A percentile compares a stretch with the other conserved stretches of the same genome.
Conservation (phyloP, 1,140 invertebrate species). For the Drosophila parabipectinata region DNA sequence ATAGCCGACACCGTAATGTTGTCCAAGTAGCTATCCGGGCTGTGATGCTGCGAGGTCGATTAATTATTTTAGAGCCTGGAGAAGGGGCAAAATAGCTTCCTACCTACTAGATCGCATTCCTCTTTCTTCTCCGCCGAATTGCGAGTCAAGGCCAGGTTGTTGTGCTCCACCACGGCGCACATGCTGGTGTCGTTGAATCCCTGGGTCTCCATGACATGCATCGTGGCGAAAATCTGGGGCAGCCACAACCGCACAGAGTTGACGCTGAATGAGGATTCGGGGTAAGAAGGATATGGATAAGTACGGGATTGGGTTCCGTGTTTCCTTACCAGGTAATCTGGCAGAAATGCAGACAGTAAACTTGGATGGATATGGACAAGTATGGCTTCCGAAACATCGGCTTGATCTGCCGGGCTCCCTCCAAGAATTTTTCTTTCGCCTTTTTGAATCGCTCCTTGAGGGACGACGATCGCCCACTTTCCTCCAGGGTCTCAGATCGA, state of each 20-base stretch:
- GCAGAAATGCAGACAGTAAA: constrained; percentile 69
- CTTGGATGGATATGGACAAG: constrained; percentile 42
- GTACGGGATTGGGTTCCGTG: too few species aligned
- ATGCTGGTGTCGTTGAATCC: constrained; percentile 85
- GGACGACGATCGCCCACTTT: not conserved
- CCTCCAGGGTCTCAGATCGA: not conserved
- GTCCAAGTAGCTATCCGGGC: constrained; percentile 40
- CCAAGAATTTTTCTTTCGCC: constrained; percentile 26
- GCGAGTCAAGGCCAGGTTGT: constrained; percentile 4
- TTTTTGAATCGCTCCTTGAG: constrained; percentile 10
- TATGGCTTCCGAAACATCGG: constrained; percentile 65
- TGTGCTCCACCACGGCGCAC: constrained; percentile 55
- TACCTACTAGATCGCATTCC: constrained; percentile 71
- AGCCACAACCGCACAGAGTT: constrained; percentile 84
- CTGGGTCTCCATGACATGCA: constrained; percentile 82
- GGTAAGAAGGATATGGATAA: too few species aligned
- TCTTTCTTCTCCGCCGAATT: not conserved
- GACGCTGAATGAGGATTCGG: constrained; percentile 21
- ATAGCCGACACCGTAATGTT: constrained; percentile 62
- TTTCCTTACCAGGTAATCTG: constrained; percentile 60
- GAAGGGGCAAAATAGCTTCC: constrained; percentile 29
- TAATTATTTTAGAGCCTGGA: constrained; percentile 62
- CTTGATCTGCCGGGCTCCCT: constrained; percentile 52
- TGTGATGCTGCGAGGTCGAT: constrained; percentile 38
- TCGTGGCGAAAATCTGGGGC: constrained; percentile 85